phyloP scores from a whole-genome alignment of 53 echinoderm and acorn worm species.

The Holothuria leucospilota region DNA sequence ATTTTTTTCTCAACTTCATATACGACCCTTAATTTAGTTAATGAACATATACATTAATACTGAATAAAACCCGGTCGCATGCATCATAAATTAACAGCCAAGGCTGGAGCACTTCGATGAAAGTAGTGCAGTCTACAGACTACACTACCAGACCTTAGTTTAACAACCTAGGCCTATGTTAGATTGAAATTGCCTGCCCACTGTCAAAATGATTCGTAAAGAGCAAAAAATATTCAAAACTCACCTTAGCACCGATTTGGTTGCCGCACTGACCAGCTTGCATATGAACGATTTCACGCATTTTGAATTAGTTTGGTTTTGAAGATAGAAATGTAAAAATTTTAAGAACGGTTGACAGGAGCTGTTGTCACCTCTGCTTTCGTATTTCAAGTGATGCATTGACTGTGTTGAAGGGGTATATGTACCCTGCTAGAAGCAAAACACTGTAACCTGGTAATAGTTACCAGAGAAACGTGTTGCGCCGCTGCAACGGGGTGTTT shows the following conservation, averaged over 20 bases:
- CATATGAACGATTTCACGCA: conserved; percentile 59
- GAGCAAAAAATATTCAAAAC: not conserved
- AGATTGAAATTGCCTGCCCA: no score
- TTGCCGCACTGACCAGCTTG: conserved; percentile 58
- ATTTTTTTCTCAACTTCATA: no score
- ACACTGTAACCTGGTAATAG: conserved; percentile 27
- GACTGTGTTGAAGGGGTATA: not conserved
- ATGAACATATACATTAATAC: no score
- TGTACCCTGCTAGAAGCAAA: not conserved
- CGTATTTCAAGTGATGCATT: conserved; percentile 3
- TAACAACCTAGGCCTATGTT: no score
- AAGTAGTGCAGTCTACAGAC: no score
- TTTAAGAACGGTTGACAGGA: not conserved
- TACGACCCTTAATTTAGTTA: no score
- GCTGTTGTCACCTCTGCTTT: not conserved
- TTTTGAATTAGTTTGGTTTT: conserved; percentile 28
- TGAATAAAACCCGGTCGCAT: no score
- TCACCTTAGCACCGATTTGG: conserved; percentile 62
- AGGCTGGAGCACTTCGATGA: no score
- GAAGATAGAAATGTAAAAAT: not conserved
- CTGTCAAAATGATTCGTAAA: no score
- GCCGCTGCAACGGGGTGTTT: not conserved
- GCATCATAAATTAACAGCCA: no score
- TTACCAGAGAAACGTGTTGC: conserved; percentile 35
- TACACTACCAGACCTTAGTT: no score